phyloP scores from a whole-genome alignment of 1,140 invertebrate genomes.

The Chrysopa pallens region DNA sequence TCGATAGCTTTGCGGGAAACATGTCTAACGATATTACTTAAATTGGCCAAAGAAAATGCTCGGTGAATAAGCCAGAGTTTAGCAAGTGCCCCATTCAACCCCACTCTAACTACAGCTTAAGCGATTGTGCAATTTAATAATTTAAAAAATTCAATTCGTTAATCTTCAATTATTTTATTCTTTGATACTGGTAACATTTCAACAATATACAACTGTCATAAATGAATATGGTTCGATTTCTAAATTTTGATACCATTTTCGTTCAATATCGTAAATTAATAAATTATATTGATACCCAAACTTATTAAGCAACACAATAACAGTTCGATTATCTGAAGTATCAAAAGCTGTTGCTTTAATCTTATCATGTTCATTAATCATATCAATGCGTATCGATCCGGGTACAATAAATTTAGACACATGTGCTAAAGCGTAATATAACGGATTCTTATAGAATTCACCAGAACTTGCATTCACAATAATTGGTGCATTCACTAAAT shows the following conservation, averaged over 20 bases:
- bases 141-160: no score
- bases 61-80: no score
- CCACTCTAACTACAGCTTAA: no score
- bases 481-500: constrained; percentile 61
- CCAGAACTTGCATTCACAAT: constrained; percentile 42
- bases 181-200: no score
- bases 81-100: no score
- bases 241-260: background rate
- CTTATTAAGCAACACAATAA: background rate
- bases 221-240: no score
- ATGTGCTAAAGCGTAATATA: constrained; percentile 74
- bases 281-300: background rate
- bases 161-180: no score
- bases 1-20: no score
- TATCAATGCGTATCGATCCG: constrained; percentile 31
- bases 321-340: background rate
- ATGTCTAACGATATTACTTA: no score
- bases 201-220: no score
- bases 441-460: constrained; percentile 81
- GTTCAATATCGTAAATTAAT: background rate
- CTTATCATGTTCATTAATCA: background rate
- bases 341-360: background rate
- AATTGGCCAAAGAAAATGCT: no score
- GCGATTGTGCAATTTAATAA: no score
- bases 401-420: constrained; percentile 64